These are phyloP conservation scores for Sinohyriopsis cumingii DNA, from an alignment of 2,888 invertebrate species.

Conservation along the genomic window DNA sequence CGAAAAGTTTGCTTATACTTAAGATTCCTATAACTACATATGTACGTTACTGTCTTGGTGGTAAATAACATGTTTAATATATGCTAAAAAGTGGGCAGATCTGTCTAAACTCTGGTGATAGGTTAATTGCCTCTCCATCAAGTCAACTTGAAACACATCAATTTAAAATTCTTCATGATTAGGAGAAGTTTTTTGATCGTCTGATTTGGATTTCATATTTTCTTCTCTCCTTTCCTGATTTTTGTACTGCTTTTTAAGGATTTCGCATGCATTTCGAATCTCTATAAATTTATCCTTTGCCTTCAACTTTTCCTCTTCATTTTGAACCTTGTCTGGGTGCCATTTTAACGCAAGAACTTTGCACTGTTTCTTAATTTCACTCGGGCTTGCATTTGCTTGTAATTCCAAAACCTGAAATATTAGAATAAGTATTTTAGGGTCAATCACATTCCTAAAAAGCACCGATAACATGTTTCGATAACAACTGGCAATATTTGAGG, in stretches of 20 bases:
- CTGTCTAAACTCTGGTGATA: too few species aligned
- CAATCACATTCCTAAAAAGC: too few species aligned
- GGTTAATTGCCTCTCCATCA: too few species aligned
- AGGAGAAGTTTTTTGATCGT: neutral
- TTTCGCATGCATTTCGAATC: constrained; percentile 93
- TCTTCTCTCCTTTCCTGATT: constrained; percentile 19
- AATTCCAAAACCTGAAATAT: constrained; percentile 81
- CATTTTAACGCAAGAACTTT: constrained; percentile 86
- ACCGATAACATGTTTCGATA: too few species aligned
- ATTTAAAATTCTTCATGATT: too few species aligned
- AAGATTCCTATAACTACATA: too few species aligned
- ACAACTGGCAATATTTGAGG: too few species aligned
- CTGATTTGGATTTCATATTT: neutral
- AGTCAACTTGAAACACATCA: too few species aligned
- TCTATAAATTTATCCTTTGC: constrained; percentile 93
- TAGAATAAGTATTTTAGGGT: neutral
- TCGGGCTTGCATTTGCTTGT: constrained; percentile 84
- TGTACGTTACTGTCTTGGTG: too few species aligned
- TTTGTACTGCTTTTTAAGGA: constrained; percentile 73
- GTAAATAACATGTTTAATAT: too few species aligned
- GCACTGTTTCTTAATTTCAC: constrained; percentile 89
- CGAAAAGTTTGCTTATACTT: too few species aligned
- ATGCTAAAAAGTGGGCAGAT: too few species aligned
- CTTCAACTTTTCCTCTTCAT: constrained; percentile 78
- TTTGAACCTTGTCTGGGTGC: constrained; percentile 93